phyloP scores from a whole-genome alignment of 2,113 vertebrate species.

The Hippocampus comes region DNA sequence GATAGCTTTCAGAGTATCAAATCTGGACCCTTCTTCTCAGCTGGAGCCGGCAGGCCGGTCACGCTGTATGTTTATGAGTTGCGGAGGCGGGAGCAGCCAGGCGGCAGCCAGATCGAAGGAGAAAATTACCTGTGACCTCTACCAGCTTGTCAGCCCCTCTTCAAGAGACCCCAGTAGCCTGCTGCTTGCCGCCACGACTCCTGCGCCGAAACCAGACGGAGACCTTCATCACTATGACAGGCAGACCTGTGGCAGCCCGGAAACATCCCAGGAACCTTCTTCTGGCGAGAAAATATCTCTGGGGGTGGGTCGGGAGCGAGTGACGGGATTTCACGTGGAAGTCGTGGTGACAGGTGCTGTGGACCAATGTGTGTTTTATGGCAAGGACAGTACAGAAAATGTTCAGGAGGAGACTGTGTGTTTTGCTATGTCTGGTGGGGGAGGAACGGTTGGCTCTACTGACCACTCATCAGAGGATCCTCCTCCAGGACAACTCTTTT shows the following conservation, averaged over 20 bases:
- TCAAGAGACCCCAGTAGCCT: conserved; percentile 78
- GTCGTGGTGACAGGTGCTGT: conserved; percentile 93
- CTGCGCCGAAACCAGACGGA: conserved; percentile 69
- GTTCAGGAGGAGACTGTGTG: conserved; percentile 88
- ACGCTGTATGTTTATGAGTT: conserved; percentile 81
- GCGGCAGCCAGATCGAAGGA: conserved; percentile 79
- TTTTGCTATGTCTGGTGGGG: conserved; percentile 70
- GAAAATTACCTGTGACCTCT: conserved; percentile 95
- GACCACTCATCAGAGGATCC: conserved; percentile 78
- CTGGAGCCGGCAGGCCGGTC: conserved; percentile 69
- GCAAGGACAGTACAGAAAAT: conserved; percentile 88
- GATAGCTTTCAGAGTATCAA: conserved; percentile 90
- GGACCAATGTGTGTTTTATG: conserved; percentile 91
- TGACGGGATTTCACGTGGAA: conserved; percentile 89
- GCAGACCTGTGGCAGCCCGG: conserved; percentile 40
- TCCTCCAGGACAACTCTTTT: conserved; percentile 87
- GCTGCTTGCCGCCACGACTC: conserved; percentile 69
- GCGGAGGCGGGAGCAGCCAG: conserved; percentile 70
- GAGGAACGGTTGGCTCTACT: conserved; percentile 35
- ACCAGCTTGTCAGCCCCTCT: conserved; percentile 88
- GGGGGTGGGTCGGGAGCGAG: conserved; percentile 61
- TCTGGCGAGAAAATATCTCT: conserved; percentile 63
- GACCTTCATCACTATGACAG: conserved; percentile 60
- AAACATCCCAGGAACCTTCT: conserved; percentile 45
- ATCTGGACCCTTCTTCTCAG: conserved; percentile 72